Evolutionary conservation across 2,113 vertebrate genomes (phyloP).

Genomic region (Mesembrinibis cayennensis): DNA sequence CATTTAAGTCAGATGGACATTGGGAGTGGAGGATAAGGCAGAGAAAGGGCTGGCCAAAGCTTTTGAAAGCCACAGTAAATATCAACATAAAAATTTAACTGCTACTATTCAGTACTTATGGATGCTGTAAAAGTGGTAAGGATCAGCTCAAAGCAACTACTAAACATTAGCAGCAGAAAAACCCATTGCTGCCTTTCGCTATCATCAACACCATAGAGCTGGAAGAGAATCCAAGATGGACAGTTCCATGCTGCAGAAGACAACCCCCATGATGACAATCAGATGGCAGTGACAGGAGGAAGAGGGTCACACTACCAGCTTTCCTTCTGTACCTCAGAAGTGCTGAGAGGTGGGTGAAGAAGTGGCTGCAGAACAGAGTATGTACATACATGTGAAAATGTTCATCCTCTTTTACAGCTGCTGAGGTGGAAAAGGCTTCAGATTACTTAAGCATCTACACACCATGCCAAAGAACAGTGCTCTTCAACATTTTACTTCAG

Average conservation of each 20-base stretch:
- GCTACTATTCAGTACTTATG: neutral
- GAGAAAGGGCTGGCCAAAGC: neutral
- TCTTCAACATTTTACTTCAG: neutral
- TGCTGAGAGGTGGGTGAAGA: neutral
- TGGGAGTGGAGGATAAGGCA: neutral
- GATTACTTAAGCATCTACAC: neutral
- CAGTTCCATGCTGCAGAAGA: neutral
- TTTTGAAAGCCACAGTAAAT: neutral
- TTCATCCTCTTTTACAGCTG: neutral
- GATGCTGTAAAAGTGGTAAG: neutral
- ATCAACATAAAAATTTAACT: neutral
- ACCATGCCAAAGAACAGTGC: neutral
- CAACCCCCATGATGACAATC: neutral
- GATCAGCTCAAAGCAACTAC: neutral
- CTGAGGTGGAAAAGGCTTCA: neutral
- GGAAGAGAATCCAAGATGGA: neutral
- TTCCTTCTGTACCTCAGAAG: neutral
- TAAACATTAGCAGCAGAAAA: neutral
- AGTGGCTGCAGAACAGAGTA: neutral
- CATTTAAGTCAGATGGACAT: neutral
- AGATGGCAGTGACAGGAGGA: accelerated
- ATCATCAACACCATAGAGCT: neutral
- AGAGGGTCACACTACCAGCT: neutral
- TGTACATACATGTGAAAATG: accelerated
- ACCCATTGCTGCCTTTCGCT: neutral